Percentiles rank a stretch among this genome's conserved stretches.
Conservation (phyloP, 2,113 vertebrate species). For the Cyprinodon brontotheroides region DNA sequence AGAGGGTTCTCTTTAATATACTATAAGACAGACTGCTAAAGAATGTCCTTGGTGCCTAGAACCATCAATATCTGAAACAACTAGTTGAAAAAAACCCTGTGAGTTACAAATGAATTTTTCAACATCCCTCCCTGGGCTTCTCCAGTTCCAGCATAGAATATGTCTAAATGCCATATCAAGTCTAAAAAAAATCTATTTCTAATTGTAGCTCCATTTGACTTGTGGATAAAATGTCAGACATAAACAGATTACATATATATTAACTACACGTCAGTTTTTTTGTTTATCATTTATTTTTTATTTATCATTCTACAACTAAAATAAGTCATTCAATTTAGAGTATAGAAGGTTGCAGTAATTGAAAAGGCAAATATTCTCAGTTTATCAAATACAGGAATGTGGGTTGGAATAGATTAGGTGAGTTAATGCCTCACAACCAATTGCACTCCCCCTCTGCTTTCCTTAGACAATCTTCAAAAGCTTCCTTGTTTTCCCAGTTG, state of each 20-base stretch:
- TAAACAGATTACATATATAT: not conserved
- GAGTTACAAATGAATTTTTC: not conserved
- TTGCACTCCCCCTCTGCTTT: constrained; percentile 19
- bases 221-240: not conserved
- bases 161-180: not conserved
- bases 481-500: constrained; percentile 14
- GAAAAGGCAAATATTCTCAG: constrained; percentile 24
- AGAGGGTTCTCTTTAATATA: too few relatives aligned
- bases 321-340: not conserved
- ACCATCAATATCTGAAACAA: too few relatives aligned
- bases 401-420: constrained; percentile 23
- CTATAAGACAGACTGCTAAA: too few relatives aligned
- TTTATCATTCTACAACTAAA: not conserved
- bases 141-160: not conserved
- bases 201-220: not conserved
- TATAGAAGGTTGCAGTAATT: constrained; percentile 15
- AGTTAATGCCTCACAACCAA: constrained; percentile 17
- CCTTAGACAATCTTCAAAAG: constrained; percentile 42
- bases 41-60: too few relatives aligned
- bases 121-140: not conserved
- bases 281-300: not conserved
- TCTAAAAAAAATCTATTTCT: not conserved
- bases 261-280: not conserved
- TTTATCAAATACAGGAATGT: constrained; percentile 29
- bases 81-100: too few relatives aligned